phyloP scores from a whole-genome alignment of 2,888 invertebrate species.

The Macaria liturata region DNA sequence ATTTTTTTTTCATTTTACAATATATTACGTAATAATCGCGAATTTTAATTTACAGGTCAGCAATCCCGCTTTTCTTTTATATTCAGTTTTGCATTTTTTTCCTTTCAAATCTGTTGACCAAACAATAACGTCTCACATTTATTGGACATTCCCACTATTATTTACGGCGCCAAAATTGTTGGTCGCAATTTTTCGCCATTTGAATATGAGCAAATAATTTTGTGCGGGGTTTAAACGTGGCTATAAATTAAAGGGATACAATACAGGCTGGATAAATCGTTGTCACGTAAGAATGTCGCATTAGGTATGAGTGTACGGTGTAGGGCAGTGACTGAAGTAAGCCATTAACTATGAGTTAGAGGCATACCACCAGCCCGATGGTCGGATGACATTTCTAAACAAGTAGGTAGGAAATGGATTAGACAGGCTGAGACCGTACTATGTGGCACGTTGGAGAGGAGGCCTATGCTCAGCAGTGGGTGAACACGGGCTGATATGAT shows the following conservation, averaged over 20 bases:
- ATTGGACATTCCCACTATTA: conserved; percentile 30
- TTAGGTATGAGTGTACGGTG: conserved; percentile 51
- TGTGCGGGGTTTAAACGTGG: conserved; percentile 64
- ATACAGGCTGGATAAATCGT: conserved; percentile 80
- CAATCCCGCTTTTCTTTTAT: too few relatives aligned
- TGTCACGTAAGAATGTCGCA: conserved; percentile 81
- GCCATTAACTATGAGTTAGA: background rate
- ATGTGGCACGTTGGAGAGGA: too few relatives aligned
- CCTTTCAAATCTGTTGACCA: too few relatives aligned
- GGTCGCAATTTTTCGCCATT: conserved; percentile 51
- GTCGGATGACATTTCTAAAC: too few relatives aligned
- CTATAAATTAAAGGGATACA: conserved; percentile 75
- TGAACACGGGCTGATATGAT: too few relatives aligned
- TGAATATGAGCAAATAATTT: conserved; percentile 65
- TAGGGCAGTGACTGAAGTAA: conserved; percentile 13
- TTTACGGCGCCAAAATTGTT: conserved; percentile 36
- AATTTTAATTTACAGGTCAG: too few relatives aligned
- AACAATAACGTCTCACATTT: conserved; percentile 5
- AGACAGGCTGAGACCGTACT: too few relatives aligned
- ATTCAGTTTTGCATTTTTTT: too few relatives aligned
- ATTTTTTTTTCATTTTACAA: too few relatives aligned
- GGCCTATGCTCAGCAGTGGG: too few relatives aligned
- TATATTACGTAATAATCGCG: too few relatives aligned
- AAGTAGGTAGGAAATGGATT: too few relatives aligned
- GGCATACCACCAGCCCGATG: background rate